These are phyloP conservation scores for Pristiophorus japonicus DNA, from an alignment of 2,113 vertebrate species.

Conservation along the genomic window DNA sequence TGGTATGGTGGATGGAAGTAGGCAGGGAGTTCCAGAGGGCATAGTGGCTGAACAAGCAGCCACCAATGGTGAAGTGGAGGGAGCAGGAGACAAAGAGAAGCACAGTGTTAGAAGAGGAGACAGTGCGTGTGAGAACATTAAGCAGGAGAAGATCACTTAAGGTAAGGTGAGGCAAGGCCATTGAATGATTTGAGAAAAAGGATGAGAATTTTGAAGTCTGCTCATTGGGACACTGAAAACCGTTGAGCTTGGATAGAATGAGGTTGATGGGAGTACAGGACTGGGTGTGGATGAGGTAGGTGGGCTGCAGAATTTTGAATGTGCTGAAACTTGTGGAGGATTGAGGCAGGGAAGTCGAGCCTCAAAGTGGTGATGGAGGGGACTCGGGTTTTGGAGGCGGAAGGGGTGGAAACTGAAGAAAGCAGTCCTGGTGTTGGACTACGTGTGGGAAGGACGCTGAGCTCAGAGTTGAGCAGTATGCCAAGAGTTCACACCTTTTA, in stretches of 20 bases:
- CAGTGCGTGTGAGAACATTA: background rate
- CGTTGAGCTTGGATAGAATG: background rate
- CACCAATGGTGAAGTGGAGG: background rate
- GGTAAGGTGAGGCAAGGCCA: background rate
- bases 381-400: background rate
- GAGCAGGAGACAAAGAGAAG: background rate
- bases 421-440: background rate
- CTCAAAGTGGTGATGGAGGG: background rate
- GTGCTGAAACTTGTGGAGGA: background rate
- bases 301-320: background rate
- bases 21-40: background rate
- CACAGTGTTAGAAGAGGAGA: background rate
- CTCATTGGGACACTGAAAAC: background rate
- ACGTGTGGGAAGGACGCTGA: too few species aligned
- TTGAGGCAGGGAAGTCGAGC: background rate
- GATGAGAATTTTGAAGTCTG: background rate
- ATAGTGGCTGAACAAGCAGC: background rate
- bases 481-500: too few species aligned
- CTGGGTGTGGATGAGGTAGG: background rate
- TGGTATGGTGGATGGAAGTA: background rate
- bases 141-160: background rate
- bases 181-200: background rate
- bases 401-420: background rate
- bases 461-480: too few species aligned
- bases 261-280: background rate